phyloP scores from a whole-genome alignment of 2,888 invertebrate species.

The Cryptocheilus praepositus region DNA sequence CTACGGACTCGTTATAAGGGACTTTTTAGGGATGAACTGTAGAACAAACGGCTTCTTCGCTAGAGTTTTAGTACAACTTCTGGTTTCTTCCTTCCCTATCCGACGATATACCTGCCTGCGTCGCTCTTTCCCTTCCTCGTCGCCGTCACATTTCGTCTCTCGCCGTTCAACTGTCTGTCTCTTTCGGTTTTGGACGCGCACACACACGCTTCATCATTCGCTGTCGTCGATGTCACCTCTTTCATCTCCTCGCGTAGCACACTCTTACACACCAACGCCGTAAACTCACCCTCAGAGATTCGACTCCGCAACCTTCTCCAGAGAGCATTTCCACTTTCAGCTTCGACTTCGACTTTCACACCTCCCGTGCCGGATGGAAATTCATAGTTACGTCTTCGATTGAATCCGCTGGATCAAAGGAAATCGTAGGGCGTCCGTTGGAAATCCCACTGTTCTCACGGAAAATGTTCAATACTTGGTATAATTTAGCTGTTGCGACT shows the following conservation, averaged over 20 bases:
- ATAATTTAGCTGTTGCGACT: too few species aligned
- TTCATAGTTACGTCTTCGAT: conserved; percentile 39
- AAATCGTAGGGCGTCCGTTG: not conserved
- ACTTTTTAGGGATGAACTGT: too few species aligned
- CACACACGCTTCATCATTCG: conserved; percentile 17
- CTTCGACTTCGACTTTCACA: conserved; percentile 42
- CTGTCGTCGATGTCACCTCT: not conserved
- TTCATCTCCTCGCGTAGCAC: conserved; percentile 9
- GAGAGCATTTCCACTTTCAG: conserved; percentile 43
- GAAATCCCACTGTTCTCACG: conserved; percentile 5
- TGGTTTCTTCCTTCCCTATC: not conserved
- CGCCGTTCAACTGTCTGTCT: not conserved
- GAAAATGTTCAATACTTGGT: too few species aligned
- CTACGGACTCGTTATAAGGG: too few species aligned
- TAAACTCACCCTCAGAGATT: conserved; percentile 57
- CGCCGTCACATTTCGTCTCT: conserved; percentile 12
- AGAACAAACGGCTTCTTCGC: too few species aligned
- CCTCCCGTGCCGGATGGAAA: conserved; percentile 40
- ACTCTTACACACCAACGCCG: conserved; percentile 35
- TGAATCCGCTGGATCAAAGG: conserved; percentile 21
- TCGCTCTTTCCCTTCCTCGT: not conserved
- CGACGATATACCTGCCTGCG: not conserved
- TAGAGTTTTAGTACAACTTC: not conserved
- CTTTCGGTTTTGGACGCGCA: not conserved
- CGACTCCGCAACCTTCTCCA: conserved; percentile 34